Conservation (phyloP, 2,797 vertebrate species). For the Pyrocephalus nanus region DNA sequence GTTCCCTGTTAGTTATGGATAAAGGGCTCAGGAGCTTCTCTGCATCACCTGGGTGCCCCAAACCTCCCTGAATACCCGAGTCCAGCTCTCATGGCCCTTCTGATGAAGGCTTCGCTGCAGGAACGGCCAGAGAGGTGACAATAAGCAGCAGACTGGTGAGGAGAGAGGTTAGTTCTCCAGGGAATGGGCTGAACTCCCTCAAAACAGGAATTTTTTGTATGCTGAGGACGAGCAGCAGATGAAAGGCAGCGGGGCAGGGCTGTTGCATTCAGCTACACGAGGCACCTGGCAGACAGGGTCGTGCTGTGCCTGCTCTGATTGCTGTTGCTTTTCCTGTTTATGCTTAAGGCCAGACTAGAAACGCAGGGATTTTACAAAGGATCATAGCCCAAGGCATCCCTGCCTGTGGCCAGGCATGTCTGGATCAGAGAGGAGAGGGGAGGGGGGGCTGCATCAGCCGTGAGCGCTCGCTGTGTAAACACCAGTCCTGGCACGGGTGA, state of each 20-base stretch:
- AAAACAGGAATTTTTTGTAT: background rate
- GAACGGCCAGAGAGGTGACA: background rate
- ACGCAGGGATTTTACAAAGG: slow-evolving; percentile 30
- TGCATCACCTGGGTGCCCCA: background rate
- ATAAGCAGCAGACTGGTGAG: background rate
- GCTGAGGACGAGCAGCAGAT: background rate
- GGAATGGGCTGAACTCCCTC: background rate
- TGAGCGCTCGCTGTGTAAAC: background rate
- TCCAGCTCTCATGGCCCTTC: background rate
- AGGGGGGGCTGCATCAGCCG: background rate
- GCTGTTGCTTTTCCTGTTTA: slow-evolving; percentile 45
- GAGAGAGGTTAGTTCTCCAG: background rate
- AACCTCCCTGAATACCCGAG: background rate
- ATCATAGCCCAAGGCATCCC: background rate
- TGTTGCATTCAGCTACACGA: fast-evolving
- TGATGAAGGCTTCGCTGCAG: background rate
- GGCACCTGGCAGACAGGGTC: background rate
- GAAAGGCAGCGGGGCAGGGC: background rate
- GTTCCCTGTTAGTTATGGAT: background rate
- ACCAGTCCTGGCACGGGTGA: fast-evolving
- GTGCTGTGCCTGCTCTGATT: background rate
- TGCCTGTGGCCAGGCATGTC: slow-evolving; percentile 41
- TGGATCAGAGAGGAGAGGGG: background rate
- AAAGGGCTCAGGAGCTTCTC: background rate
- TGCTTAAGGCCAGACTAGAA: slow-evolving; percentile 55